Evolutionary conservation across 1,140 invertebrate genomes (phyloP).

Genomic region (Trissolcus basalis): DNA sequence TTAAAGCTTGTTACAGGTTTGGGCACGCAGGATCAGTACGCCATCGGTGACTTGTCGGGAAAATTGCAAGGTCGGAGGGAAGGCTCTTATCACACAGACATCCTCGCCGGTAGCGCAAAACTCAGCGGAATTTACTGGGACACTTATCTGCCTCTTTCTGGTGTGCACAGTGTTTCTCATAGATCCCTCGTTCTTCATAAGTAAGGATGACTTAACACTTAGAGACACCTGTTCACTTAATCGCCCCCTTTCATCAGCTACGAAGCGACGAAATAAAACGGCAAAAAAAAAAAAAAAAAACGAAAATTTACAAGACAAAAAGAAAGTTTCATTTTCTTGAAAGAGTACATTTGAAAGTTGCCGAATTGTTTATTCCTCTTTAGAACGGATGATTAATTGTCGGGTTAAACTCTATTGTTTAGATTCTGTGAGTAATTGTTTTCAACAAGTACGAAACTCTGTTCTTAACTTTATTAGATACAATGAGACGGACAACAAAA

Average conservation of each 20-base stretch:
- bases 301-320: background rate
- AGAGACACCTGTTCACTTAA: slow-evolving; percentile 52
- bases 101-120: slow-evolving; percentile 82
- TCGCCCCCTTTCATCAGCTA: background rate
- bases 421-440: slow-evolving; percentile 14
- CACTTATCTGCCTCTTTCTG: slow-evolving; percentile 89
- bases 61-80: slow-evolving; percentile 87
- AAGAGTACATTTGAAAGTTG: no score
- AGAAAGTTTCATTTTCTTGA: no score
- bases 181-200: slow-evolving; percentile 89
- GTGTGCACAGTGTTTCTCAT: slow-evolving; percentile 86
- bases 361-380: background rate
- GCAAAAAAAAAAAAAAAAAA: background rate
- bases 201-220: slow-evolving; percentile 71
- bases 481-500: slow-evolving; percentile 72
- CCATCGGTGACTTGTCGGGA: slow-evolving; percentile 91
- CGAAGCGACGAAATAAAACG: background rate
- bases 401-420: slow-evolving; percentile 10
- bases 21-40: slow-evolving; percentile 91
- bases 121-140: slow-evolving; percentile 87
- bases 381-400: slow-evolving; percentile 17
- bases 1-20: slow-evolving; percentile 72
- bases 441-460: slow-evolving; percentile 15
- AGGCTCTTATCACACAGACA: slow-evolving; percentile 80
- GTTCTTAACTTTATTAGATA: slow-evolving; percentile 63